A percentile compares a stretch with the other conserved stretches of the same genome.
These are phyloP conservation scores for Notodonta dromedarius DNA, from an alignment of 2,888 invertebrate species.

Conservation along the genomic window DNA sequence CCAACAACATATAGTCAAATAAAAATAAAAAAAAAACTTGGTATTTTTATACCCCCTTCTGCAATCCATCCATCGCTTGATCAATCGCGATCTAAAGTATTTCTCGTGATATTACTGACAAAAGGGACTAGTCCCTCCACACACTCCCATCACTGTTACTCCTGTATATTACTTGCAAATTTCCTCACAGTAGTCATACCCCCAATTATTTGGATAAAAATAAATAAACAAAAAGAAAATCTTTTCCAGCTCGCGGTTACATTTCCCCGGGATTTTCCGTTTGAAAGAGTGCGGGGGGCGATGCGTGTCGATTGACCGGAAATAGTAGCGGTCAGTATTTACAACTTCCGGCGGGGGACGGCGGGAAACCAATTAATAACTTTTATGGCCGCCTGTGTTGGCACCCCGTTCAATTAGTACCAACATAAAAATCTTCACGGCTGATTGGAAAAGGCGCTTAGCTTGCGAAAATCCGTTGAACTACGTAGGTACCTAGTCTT, in stretches of 20 bases:
- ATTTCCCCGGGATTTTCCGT: slow-evolving; percentile 41
- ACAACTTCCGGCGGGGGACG: slow-evolving; percentile 74
- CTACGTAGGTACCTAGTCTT: not conserved
- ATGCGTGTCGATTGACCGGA: slow-evolving; percentile 76
- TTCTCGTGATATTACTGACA: too few species aligned
- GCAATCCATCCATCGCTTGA: too few species aligned
- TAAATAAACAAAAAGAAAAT: too few species aligned
- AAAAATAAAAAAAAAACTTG: too few species aligned
- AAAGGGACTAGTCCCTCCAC: too few species aligned
- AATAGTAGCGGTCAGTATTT: slow-evolving; percentile 77
- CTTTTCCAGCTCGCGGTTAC: slow-evolving; percentile 10
- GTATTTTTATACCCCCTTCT: too few species aligned
- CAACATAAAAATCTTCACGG: slow-evolving; percentile 77
- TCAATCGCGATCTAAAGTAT: too few species aligned
- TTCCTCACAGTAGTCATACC: too few species aligned
- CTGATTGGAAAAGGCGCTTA: slow-evolving; percentile 65
- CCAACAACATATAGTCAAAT: too few species aligned
- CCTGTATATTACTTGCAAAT: too few species aligned
- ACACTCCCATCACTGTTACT: too few species aligned
- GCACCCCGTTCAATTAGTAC: slow-evolving; percentile 74
- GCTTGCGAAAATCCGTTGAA: slow-evolving; percentile 4
- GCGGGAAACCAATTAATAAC: slow-evolving; percentile 81
- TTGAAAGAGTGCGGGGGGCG: slow-evolving; percentile 54
- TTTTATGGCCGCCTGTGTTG: slow-evolving; percentile 77
- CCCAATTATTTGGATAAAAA: too few species aligned